phyloP scores from a whole-genome alignment of 2,797 vertebrate species.

The Girardinus metallicus region DNA sequence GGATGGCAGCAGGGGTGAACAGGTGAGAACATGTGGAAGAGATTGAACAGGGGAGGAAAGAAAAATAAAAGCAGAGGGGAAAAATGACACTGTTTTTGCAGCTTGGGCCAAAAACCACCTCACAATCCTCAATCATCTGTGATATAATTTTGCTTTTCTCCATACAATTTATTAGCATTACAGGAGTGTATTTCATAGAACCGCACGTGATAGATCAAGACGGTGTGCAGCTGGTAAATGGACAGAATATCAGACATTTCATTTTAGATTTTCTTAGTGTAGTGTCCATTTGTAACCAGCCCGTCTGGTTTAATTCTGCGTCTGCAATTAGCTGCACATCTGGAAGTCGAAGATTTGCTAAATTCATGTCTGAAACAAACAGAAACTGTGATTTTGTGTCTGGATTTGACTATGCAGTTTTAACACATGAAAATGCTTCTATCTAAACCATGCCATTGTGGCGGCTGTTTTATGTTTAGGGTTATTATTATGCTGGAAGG shows the following conservation, averaged over 20 bases:
- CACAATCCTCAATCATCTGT: background rate
- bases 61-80: background rate
- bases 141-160: background rate
- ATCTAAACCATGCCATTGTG: background rate
- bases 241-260: background rate
- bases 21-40: conserved; percentile 64
- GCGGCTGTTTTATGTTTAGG: background rate
- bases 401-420: background rate
- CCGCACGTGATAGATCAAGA: no score
- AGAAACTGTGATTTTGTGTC: no score
- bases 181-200: background rate
- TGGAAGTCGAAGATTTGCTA: background rate
- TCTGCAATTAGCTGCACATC: background rate
- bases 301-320: background rate
- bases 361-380: background rate
- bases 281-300: background rate
- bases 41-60: conserved; percentile 6
- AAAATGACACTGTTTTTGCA: background rate
- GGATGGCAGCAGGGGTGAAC: conserved; percentile 55
- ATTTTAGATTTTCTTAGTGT: background rate
- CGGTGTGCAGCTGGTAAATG: background rate
- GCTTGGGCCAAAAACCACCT: background rate
- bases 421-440: background rate
- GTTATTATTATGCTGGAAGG: background rate
- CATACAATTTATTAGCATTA: background rate